Evolutionary conservation across 53 echinoderm and acorn worm species (phyloP), one percentile per base, ranked within the genome.

Genomic region (Patiria pectinifera): DNA sequence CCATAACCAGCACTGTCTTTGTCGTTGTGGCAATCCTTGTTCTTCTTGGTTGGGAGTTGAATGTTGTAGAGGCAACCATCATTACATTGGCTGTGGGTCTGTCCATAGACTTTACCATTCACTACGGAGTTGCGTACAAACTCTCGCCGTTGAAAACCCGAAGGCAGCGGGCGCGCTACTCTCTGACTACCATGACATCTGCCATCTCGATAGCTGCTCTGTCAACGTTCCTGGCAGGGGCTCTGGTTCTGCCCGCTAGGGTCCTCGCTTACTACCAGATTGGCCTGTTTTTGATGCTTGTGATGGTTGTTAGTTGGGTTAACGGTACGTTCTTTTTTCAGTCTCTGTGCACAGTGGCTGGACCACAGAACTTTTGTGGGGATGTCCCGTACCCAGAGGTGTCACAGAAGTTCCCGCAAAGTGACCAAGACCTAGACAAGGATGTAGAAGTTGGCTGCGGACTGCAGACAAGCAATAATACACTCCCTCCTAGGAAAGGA

Each of bases 41-140:
- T 9, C 90, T 94, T 11, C 83, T 97, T 6, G 97, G 97, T 4
- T 97, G 97, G 97, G 94, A 97, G 48, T 75, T 97, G 43, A 96
- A 35, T 35, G 35, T 35, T 35, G 35, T 35, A 35, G 35, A 35
- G 35, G 35, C 35, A 35, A 35, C 35, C 66, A 95, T 93, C 8
- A 93, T 97, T 58, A 91, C 95, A 22, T 87, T 97, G 16, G 93
- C 95, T 0, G 94, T 97, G 5, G 97, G 97, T 9, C 81, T 97
- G 3, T 92, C 96, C 21, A 93, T 97, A 3, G 97, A 97, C 49
- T 96, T 93, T 83, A 95, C 95, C 16, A 89, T 96, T 44, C 97
- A 97, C 69, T 95, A 93, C 69, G 97, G 97, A 6, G 95, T 97
- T 4, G 97, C 97, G 4, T 97, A 94, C 76, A 91, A 90, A 24